A percentile compares a stretch with the other conserved stretches of the same genome.
These are phyloP conservation scores for Drosophila sulfurigaster DNA, from an alignment of 1,140 invertebrate species.

Conservation along the genomic window DNA sequence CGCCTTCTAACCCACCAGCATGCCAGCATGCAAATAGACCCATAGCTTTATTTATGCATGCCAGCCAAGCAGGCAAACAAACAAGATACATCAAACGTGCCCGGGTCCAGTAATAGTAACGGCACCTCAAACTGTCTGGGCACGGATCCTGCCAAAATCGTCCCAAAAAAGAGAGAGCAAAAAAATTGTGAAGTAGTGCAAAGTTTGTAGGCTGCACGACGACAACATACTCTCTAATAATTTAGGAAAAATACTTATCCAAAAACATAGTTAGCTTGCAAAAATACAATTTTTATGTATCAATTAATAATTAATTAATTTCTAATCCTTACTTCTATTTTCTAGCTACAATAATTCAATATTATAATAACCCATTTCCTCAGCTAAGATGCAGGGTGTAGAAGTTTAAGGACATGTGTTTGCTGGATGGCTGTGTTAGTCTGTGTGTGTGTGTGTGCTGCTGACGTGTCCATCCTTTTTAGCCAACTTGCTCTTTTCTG, in stretches of 20 bases:
- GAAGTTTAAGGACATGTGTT: conserved; percentile 19
- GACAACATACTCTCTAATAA: not conserved
- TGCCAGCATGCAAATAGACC: conserved; percentile 57
- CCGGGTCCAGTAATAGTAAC: conserved; percentile 37
- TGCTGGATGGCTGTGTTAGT: conserved; percentile 8
- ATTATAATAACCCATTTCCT: not conserved
- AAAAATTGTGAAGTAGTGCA: not conserved
- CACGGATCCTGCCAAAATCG: conserved; percentile 26
- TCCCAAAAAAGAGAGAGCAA: conserved; percentile 34
- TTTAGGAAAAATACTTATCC: not conserved
- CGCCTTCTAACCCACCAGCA: conserved; percentile 13
- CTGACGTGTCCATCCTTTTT: conserved; percentile 74
- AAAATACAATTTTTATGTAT: not conserved
- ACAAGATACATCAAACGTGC: conserved; percentile 61
- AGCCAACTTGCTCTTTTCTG: conserved; percentile 75
- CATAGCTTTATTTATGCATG: conserved; percentile 65
- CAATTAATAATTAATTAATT: not conserved
- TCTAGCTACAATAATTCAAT: too few relatives aligned
- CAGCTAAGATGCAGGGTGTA: not conserved
- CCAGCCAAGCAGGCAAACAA: conserved; percentile 49
- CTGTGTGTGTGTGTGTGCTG: conserved; percentile 37
- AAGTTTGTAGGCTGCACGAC: not conserved
- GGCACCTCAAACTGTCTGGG: conserved; percentile 21
- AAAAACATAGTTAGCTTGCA: too few relatives aligned
- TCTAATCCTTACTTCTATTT: too few relatives aligned